Evolutionary conservation across 1,140 invertebrate genomes (phyloP), one percentile per base, ranked within the genome.

Genomic region (Daktulosphaira vitifoliae): DNA sequence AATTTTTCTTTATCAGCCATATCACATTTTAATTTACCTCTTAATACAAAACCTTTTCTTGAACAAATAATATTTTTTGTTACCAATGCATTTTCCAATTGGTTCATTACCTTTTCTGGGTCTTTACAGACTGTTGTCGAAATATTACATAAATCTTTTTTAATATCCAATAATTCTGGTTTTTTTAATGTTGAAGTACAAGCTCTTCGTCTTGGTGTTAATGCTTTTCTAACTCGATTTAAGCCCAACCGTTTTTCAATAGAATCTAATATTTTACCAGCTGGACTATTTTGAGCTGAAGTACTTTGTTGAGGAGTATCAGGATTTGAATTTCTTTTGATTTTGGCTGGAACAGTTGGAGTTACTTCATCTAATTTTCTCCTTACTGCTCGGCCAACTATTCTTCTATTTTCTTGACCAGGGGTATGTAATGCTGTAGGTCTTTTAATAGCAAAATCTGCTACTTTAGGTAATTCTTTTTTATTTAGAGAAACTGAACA

Each of bases 131-230:
- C 80, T 7, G 85, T 87, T 9, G 82, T 82, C 6, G 85, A 88
- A 23, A 90, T 82, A 73, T 89, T 89, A 69, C 82, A 84, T 39
- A 87, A 74, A 65, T 83, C 81, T 86, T 88, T 71, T 48, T 62
- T 62, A 6, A 62, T 46, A 15, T 62, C 4, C 2, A 62, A 62
- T 13, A 62, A 15, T 62, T 62, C 56, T 2, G 56, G 56, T 62
- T 62, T 29, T 62, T 46, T 62, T 18, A 8, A 8, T 9, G 39
- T 18, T 11, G 39, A 39, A 5, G 56, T 33, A 33, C 3, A 6
- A 46, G 20, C 29, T 26, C 56, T 38, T 6, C 56, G 56, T 33
- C 56, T 44, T 3, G 56, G 56, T 7, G 56, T 62, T 16, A 62
- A 46, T 13, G 56, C 56, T 62, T 62, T 62, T 29, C 56, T 20